Conservation (phyloP, 1,140 invertebrate genomes). For the Hylyphantes graminicola region DNA sequence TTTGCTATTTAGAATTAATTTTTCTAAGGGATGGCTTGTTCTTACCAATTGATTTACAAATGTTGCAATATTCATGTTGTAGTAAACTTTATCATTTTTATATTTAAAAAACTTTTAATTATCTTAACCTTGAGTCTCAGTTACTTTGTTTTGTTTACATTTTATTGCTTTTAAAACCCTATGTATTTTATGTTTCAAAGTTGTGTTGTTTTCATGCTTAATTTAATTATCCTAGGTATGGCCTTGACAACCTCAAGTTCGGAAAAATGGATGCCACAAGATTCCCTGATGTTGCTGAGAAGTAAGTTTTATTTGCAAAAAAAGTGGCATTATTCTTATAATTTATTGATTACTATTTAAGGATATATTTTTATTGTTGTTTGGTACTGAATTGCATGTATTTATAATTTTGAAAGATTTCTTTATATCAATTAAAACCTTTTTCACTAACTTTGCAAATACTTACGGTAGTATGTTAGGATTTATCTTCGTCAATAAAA, state of each 20-base stretch:
- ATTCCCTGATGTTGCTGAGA: slow-evolving; percentile 86
- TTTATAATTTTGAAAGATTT: background rate
- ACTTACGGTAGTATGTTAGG: too few relatives aligned
- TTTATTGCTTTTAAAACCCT: background rate
- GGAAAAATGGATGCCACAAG: slow-evolving; percentile 96
- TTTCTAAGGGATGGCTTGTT: too few relatives aligned
- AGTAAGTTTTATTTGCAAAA: slow-evolving; percentile 70
- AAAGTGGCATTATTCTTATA: background rate
- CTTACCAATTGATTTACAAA: too few relatives aligned
- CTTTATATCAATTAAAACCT: too few relatives aligned
- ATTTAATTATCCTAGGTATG: slow-evolving; percentile 71
- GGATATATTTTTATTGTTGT: background rate
- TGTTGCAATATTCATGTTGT: too few relatives aligned
- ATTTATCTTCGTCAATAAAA: too few relatives aligned
- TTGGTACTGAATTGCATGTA: background rate
- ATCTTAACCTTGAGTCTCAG: too few relatives aligned
- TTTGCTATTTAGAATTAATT: too few relatives aligned
- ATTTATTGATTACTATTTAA: background rate
- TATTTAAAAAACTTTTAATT: too few relatives aligned
- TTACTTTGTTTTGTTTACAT: background rate
- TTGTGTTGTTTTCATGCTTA: background rate
- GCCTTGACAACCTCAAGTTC: slow-evolving; percentile 90
- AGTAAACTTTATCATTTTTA: too few relatives aligned
- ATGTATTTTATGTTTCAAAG: background rate
- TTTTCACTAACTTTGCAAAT: too few relatives aligned